phyloP scores from a whole-genome alignment of 2,797 vertebrate species.

The Otolemur crassicaudatus region DNA sequence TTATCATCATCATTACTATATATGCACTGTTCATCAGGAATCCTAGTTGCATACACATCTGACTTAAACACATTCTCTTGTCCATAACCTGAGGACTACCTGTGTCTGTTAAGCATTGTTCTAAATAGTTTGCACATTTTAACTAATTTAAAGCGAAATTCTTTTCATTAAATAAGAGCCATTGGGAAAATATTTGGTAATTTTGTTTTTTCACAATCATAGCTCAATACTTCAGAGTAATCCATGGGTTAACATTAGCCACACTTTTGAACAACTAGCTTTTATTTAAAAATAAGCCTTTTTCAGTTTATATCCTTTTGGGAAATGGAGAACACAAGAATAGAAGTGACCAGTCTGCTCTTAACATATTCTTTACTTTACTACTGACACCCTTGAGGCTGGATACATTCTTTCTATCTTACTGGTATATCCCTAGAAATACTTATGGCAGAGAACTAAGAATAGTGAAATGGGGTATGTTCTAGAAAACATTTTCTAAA shows the following conservation, averaged over 20 bases:
- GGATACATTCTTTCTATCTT: neutral
- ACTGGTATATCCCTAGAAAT: neutral
- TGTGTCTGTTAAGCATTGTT: neutral
- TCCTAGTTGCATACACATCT: neutral
- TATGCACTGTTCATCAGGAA: neutral
- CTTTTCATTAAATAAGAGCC: neutral
- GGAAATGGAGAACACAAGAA: neutral
- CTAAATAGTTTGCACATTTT: neutral
- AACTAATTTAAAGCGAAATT: slow-evolving; percentile 26
- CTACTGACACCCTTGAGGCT: neutral
- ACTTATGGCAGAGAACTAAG: neutral
- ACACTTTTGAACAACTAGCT: neutral
- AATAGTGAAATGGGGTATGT: neutral
- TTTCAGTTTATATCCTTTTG: neutral
- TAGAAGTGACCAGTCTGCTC: neutral
- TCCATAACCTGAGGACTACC: neutral
- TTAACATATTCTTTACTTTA: neutral
- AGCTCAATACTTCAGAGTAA: neutral
- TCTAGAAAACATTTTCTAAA: neutral
- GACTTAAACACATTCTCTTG: neutral
- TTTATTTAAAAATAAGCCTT: slow-evolving; percentile 23
- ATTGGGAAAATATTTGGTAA: neutral
- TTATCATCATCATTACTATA: neutral
- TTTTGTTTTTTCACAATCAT: neutral
- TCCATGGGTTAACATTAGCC: neutral